Evolutionary conservation across 2,113 vertebrate species (phyloP), one percentile per base, ranked within the genome.

Genomic region (Riparia riparia): DNA sequence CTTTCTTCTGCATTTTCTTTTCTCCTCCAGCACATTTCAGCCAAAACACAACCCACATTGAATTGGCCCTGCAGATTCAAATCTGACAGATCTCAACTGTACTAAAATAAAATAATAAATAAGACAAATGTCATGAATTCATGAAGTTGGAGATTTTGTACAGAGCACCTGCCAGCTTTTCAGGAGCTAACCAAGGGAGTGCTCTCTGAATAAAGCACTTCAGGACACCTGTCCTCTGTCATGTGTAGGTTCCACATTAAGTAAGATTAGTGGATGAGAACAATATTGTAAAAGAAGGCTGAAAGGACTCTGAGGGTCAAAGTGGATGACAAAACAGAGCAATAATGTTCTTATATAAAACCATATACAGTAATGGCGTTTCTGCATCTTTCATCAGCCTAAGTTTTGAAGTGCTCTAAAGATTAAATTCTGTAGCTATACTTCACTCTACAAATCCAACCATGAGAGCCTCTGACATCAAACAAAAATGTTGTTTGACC

Each of bases 21-120:
- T 45, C 34, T 90, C 17, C 34, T 91, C 17, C 41, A 86, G 70
- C 49, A 83, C 68, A 49, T 57, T 68, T 70, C 76, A 93, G 82
- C 80, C 86, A 90, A 96, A 95, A 93, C 47, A 78, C 76, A 89
- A 9, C 66, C 72, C 63, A 85, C 76, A 89, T 44, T 76, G 79
- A 89, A 90, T 2, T 76, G 80, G 50, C 44, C 47, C 65, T 91
- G 47, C 68, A 90, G 73, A 54, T 79, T 71, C 34, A 71, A 85
- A 70, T 31, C 51, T 10, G 4, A 42, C 86, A 56, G 79, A 74
- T 42, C 49, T 82, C 39, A 94, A 57, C 41, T 63, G n/a, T 72
- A 56, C 44, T 71, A 54, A 89, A 93, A 73, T 61, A 71, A 53
- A 32, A 49, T 39, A 90, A 84, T 51, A 89, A 93, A 73, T 61